These are phyloP conservation scores for Diuraphis noxia DNA, from an alignment of 1,140 invertebrate species.

Conservation along the genomic window DNA sequence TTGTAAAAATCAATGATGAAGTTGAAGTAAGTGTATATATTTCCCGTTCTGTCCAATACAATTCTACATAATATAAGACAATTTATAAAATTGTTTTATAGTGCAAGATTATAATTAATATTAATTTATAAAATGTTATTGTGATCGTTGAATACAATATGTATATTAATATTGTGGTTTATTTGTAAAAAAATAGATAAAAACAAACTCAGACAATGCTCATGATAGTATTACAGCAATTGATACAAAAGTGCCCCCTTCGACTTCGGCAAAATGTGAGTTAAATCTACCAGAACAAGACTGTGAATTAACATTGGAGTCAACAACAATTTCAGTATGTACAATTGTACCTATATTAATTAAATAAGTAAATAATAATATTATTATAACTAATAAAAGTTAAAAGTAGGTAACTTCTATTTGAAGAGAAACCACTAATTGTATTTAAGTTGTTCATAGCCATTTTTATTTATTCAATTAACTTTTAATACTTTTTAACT, in stretches of 20 bases:
- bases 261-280: background rate
- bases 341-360: no score
- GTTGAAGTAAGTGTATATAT: conserved; percentile 6
- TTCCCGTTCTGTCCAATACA: background rate
- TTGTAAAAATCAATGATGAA: background rate
- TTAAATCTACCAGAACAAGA: background rate
- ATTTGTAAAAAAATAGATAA: background rate
- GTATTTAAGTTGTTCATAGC: background rate
- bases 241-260: background rate
- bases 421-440: background rate
- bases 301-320: no score
- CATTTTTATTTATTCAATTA: background rate
- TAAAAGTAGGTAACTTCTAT: background rate
- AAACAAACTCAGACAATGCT: background rate
- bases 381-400: background rate
- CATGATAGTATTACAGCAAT: background rate
- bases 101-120: background rate
- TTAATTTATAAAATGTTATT: no score
- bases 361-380: background rate
- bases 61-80: background rate
- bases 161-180: no score
- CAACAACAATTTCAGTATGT: background rate
- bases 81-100: no score
- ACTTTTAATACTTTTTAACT: background rate
- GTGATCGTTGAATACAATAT: no score